Percentiles rank a stretch among this genome's conserved stretches.
Conservation (phyloP, 1,140 invertebrate species). For the Caenorhabditis tropicalis region DNA sequence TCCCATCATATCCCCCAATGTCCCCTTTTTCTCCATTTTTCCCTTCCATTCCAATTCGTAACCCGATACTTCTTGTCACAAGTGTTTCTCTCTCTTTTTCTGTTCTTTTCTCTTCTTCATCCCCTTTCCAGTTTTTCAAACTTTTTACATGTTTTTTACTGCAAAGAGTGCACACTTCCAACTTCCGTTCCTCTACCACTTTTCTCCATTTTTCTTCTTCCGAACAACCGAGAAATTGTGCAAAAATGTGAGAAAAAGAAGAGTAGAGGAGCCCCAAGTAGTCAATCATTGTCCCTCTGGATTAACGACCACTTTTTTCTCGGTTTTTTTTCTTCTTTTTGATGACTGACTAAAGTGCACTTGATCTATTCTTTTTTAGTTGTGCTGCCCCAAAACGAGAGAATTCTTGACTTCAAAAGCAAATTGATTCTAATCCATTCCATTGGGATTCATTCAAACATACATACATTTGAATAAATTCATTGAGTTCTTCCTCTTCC, state of each 20-base stretch:
- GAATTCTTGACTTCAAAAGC: not conserved
- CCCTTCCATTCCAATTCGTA: constrained; percentile 19
- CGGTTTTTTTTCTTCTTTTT: not conserved
- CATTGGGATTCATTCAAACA: not conserved
- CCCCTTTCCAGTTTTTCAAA: not conserved
- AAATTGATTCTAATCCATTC: not conserved
- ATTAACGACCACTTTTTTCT: constrained; percentile 42
- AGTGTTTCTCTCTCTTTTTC: constrained; percentile 32
- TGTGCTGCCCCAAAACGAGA: not conserved
- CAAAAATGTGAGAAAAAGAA: constrained; percentile 32
- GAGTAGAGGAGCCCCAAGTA: constrained; percentile 4
- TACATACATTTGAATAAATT: constrained; percentile 32
- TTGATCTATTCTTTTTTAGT: not conserved
- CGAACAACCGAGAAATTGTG: constrained; percentile 12
- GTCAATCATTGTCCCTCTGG: constrained; percentile 40
- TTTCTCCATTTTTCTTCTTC: constrained; percentile 11
- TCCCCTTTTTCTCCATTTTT: not conserved
- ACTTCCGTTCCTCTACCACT: constrained; percentile 40
- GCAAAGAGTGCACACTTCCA: not conserved
- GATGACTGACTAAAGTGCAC: constrained; percentile 20
- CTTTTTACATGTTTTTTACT: constrained; percentile 12
- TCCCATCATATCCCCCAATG: not conserved
- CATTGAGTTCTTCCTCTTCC: not conserved
- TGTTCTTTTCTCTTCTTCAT: not conserved
- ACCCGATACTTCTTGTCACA: constrained; percentile 39